Evolutionary conservation across 2,113 vertebrate genomes (phyloP), one percentile per base, ranked within the genome.

Genomic region (Noctilio leporinus): DNA sequence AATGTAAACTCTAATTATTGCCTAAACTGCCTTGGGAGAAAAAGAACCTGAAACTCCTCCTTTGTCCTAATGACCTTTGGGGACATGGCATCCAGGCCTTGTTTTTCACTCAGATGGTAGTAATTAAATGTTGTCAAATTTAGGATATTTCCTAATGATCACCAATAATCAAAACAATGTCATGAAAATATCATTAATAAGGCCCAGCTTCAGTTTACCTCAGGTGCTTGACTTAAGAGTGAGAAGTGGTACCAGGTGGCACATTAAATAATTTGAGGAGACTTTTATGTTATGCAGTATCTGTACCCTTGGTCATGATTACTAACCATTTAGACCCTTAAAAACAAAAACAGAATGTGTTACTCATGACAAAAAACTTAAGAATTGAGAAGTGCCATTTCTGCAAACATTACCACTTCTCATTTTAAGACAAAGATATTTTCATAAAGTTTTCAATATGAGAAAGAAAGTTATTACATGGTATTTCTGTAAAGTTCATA

Each of bases 311-410:
- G 76, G 96, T 94, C 92, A 90, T 82, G 90, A 97, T 86, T 96
- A 91, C 67, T 96, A 73, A 91, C 53, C 69, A 97, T 97, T 96
- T 97, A 92, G 94, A 96, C 26, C 91, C 45, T 92, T 75, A 93
- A 96, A 97, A 97, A 93, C 96, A 97, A 97, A 97, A 96, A 76
- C 72, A 91, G 30, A 96, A 97, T 72, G 57, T 86, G 77, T 96
- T 97, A 24, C 15, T 82, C 5, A 89, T 84, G 65, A 30, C 4
- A 81, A 75, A 75, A 83, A 85, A 73, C 33, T 91, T 69, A 93
- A 84, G 19, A 70, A 85, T 75, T 72, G 3, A 86, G 33, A 81
- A 76, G 35, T 89, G 10, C 75, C 1, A 19, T 78, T 67, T 64
- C 53, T 93, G 3, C 17, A n/a, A 17, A 12, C 73, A 76, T 51